Conservation (phyloP, 2,797 vertebrate species). For the Typhlichthys eigenmanni region DNA sequence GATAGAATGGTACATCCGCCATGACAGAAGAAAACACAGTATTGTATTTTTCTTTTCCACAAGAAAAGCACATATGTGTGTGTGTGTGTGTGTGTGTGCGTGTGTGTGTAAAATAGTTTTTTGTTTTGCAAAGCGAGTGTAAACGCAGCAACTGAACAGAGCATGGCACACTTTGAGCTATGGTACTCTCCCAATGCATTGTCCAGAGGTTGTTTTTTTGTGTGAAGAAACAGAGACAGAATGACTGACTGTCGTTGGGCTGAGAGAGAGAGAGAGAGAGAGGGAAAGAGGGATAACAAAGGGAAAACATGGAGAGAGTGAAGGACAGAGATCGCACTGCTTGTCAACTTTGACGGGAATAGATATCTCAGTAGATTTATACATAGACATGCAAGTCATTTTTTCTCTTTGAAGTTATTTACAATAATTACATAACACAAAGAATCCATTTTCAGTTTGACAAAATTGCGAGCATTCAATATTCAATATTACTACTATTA, state of each 20-base stretch:
- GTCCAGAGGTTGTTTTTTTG: not conserved
- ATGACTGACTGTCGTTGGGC: not conserved
- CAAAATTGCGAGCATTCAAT: slow-evolving; percentile 83
- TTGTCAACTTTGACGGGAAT: slow-evolving; percentile 79
- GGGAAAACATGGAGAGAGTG: slow-evolving; percentile 8
- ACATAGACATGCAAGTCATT: slow-evolving; percentile 86
- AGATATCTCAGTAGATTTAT: slow-evolving; percentile 81
- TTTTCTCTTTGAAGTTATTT: slow-evolving; percentile 84
- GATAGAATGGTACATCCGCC: not conserved
- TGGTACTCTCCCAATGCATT: slow-evolving; percentile 15
- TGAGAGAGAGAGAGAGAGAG: not conserved
- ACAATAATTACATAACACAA: slow-evolving; percentile 88
- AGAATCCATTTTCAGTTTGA: slow-evolving; percentile 82
- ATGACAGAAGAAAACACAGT: not conserved
- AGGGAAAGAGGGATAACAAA: slow-evolving; percentile 5
- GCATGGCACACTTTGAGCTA: slow-evolving; percentile 17
- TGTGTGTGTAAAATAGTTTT: too few relatives aligned
- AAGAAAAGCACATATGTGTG: not conserved
- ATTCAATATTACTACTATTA: slow-evolving; percentile 78
- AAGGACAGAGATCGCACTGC: slow-evolving; percentile 62
- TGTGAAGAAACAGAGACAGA: not conserved
- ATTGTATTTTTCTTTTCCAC: not conserved
- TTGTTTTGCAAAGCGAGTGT: slow-evolving; percentile 3
- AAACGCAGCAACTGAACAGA: slow-evolving; percentile 20
- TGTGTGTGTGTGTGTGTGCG: too few relatives aligned